Percentiles rank a stretch among this genome's conserved stretches.
Evolutionary conservation across 1,140 invertebrate species (phyloP).

Genomic region (Drosophila willistoni): DNA sequence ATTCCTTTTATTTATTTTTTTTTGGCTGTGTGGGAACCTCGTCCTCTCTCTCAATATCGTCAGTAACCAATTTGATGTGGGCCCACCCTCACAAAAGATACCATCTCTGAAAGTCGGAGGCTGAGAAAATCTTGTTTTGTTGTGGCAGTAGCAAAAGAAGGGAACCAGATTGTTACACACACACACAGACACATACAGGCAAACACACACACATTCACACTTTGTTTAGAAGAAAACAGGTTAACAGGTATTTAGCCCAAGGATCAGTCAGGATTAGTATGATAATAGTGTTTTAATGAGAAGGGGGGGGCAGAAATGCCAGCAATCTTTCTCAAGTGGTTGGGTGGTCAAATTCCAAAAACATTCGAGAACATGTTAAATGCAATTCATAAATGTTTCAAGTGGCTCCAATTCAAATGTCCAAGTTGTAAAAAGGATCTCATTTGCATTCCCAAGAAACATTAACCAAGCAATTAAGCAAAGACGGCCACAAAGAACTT

Average conservation of each 20-base stretch:
- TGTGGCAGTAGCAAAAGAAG: conserved; percentile 50
- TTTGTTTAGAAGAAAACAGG: conserved; percentile 59
- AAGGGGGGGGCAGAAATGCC: neutral
- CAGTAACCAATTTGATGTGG: conserved; percentile 71
- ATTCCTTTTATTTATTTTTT: conserved; percentile 2
- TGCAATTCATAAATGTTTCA: conserved; percentile 36
- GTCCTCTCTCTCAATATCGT: neutral
- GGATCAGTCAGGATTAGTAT: conserved; percentile 66
- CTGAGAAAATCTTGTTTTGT: conserved; percentile 76
- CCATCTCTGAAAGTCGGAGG: conserved; percentile 51
- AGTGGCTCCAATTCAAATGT: conserved; percentile 9
- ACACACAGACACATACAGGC: no score
- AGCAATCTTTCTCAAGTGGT: conserved; percentile 35
- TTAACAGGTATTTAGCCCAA: conserved; percentile 70
- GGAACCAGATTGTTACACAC: conserved; percentile 25
- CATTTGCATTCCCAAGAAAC: conserved; percentile 45
- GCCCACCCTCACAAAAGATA: conserved; percentile 70
- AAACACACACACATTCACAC: no score
- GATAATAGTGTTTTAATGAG: conserved; percentile 5
- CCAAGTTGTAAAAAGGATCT: conserved; percentile 11
- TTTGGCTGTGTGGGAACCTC: conserved; percentile 49
- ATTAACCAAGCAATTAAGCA: conserved; percentile 49
- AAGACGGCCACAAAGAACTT: conserved; percentile 7
- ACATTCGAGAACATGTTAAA: conserved; percentile 24
- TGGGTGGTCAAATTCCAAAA: conserved; percentile 53